Percentiles rank a stretch among this genome's conserved stretches.
These are phyloP conservation scores for Acanthopleura granulata DNA, from an alignment of 2,888 invertebrate genomes.

Conservation along the genomic window DNA sequence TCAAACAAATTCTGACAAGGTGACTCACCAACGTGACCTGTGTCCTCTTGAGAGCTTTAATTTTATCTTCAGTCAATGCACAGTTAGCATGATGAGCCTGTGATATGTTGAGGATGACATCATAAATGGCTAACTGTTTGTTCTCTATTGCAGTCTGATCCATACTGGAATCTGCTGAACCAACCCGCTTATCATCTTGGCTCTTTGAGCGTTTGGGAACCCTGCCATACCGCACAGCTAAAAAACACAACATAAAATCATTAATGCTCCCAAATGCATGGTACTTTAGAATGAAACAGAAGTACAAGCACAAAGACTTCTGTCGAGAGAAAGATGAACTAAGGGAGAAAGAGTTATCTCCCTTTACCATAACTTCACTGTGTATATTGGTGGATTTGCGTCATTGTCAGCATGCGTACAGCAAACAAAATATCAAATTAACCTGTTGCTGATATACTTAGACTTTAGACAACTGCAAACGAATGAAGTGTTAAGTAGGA, in stretches of 20 bases:
- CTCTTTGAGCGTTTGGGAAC: conserved; percentile 94
- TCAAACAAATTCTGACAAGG: no score
- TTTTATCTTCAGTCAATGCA: conserved; percentile 88
- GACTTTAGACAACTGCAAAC: no score
- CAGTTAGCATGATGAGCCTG: conserved; percentile 89
- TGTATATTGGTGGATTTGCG: no score
- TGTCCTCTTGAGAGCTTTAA: conserved; percentile 78
- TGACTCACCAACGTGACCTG: conserved; percentile 77
- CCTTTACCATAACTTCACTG: background rate
- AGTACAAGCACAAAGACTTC: no score
- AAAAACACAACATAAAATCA: background rate
- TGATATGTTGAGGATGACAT: conserved; percentile 83
- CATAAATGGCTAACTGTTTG: conserved; percentile 79
- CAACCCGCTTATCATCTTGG: conserved; percentile 74
- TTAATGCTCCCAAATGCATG: no score
- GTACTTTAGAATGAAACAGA: no score
- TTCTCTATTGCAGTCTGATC: conserved; percentile 60
- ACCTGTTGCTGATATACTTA: no score
- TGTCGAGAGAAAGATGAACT: no score
- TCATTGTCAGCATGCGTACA: no score
- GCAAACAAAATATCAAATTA: no score
- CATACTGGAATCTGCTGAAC: conserved; percentile 56
- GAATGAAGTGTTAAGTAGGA: no score
- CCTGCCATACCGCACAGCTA: conserved; percentile 91
- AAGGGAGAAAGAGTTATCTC: background rate